These are phyloP conservation scores for Mystacides longicornis DNA, from an alignment of 2,888 invertebrate genomes.

Conservation along the genomic window DNA sequence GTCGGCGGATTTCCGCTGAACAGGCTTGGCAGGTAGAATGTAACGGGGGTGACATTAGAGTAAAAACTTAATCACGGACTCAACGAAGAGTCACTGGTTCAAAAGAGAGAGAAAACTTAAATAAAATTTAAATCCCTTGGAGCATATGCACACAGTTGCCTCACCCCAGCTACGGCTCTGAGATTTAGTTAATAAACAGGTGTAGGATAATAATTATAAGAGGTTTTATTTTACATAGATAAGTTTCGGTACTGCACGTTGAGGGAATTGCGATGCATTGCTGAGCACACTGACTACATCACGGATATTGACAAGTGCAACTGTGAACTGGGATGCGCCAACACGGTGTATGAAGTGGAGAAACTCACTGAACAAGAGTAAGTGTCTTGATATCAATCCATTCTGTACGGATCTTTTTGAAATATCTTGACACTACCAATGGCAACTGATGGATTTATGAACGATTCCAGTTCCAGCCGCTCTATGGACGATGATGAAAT, in stretches of 20 bases:
- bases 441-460: neutral
- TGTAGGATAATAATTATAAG: too few species aligned
- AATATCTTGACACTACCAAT: neutral
- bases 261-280: conserved; percentile 53
- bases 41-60: too few species aligned
- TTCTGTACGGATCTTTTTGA: neutral
- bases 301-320: conserved; percentile 54
- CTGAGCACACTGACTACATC: conserved; percentile 45
- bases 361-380: conserved; percentile 58
- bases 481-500: conserved; percentile 8
- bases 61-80: too few species aligned
- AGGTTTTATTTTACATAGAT: too few species aligned
- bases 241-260: conserved; percentile 53
- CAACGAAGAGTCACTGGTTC: too few species aligned
- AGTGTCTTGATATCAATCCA: conserved; percentile 27
- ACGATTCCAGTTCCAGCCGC: conserved; percentile 8
- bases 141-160: too few species aligned
- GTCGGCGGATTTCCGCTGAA: too few species aligned
- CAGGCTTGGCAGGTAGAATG: too few species aligned
- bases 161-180: too few species aligned
- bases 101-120: conserved; percentile 4
- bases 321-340: conserved; percentile 67
- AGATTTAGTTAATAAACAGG: too few species aligned
- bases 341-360: conserved; percentile 69
- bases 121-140: too few species aligned